These are phyloP conservation scores for Manis crassicaudata DNA, from an alignment of 2,797 vertebrate species.

Conservation along the genomic window DNA sequence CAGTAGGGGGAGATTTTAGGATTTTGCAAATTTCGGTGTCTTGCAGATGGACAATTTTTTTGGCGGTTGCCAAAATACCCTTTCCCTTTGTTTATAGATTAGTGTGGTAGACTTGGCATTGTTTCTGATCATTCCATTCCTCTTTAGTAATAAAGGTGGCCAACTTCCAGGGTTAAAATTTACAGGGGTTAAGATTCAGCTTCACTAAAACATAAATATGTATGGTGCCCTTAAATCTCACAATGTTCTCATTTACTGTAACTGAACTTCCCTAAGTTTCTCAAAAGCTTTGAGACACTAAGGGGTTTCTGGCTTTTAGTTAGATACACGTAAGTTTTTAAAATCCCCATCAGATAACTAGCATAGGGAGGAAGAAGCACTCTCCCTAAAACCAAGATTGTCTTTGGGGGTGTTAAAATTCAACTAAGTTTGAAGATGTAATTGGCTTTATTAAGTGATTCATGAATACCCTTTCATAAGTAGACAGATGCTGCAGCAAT, in stretches of 20 bases:
- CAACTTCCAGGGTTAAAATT: neutral
- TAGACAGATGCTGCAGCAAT: too few species aligned
- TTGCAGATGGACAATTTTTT: constrained; percentile 1
- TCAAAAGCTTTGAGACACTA: neutral
- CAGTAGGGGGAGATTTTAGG: neutral
- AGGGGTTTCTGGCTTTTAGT: neutral
- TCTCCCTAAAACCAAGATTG: neutral
- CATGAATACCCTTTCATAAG: too few species aligned
- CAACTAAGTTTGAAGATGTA: too few species aligned
- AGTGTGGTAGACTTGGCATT: neutral
- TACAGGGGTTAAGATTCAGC: neutral
- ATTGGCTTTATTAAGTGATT: too few species aligned
- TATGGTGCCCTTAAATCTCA: neutral
- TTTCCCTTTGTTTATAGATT: neutral
- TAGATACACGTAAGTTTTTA: neutral
- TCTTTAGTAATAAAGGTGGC: neutral
- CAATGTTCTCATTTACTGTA: neutral
- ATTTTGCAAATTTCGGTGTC: neutral
- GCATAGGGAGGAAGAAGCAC: neutral
- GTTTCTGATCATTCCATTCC: neutral
- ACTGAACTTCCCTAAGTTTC: constrained; percentile 1
- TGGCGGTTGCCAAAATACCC: neutral
- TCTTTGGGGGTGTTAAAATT: neutral
- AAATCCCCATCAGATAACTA: neutral
- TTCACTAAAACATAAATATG: constrained; percentile 9